Evolutionary conservation across 2,113 vertebrate genomes (phyloP).

Genomic region (Pseudorectes ferrugineus): DNA sequence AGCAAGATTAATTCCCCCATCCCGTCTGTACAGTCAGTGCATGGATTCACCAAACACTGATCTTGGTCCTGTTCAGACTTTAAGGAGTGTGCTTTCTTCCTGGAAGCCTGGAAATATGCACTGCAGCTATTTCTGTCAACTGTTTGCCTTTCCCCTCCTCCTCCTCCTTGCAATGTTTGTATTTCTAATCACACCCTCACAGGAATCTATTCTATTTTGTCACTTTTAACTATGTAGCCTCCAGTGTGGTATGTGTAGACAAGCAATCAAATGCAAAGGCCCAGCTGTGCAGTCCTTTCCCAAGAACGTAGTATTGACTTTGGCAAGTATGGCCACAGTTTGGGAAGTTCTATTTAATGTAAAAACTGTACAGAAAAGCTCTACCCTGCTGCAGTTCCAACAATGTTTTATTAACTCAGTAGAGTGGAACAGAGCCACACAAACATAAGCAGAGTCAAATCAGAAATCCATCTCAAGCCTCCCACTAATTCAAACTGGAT

Average conservation of each 20-base stretch:
- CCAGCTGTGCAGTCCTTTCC: conserved; percentile 18
- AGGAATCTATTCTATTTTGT: conserved; percentile 28
- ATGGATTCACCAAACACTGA: background rate
- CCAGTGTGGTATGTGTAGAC: background rate
- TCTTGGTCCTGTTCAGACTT: background rate
- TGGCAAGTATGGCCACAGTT: background rate
- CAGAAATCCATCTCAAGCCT: background rate
- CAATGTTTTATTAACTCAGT: background rate
- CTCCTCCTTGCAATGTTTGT: conserved; percentile 16
- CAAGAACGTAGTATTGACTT: background rate
- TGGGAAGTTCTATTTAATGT: background rate
- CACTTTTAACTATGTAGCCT: conserved; percentile 26
- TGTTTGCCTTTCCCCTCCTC: conserved; percentile 42
- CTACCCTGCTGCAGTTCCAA: background rate
- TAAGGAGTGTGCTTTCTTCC: background rate
- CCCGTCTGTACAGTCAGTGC: background rate
- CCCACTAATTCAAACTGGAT: background rate
- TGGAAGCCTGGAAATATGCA: conserved; percentile 40
- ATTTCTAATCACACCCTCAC: conserved; percentile 53
- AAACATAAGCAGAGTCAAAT: background rate
- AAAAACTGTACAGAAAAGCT: background rate
- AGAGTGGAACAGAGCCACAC: background rate
- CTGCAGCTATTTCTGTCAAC: conserved; percentile 30
- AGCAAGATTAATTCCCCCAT: background rate
- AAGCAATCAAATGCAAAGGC: background rate